phyloP scores from a whole-genome alignment of 37 sponge, comb jelly and placozoan species.

The Crambe crambe region DNA sequence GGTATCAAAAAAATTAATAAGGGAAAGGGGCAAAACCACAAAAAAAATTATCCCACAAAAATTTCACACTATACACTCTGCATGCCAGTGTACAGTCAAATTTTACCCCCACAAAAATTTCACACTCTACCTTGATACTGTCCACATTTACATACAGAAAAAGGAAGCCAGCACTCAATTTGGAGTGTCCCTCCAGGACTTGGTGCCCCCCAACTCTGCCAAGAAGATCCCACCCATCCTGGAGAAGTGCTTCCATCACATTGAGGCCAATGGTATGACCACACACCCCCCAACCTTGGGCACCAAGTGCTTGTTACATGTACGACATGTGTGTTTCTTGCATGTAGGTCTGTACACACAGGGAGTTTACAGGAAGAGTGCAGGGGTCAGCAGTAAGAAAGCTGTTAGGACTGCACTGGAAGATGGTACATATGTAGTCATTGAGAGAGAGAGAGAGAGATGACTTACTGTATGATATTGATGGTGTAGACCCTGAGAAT shows the following conservation, averaged over 20 bases:
- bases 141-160: background rate
- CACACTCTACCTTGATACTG: background rate
- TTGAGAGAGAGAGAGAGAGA: no score
- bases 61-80: background rate
- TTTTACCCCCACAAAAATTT: background rate
- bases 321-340: background rate
- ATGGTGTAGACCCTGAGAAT: conserved; percentile 56
- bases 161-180: conserved; percentile 36
- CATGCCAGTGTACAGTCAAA: no score
- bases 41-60: background rate
- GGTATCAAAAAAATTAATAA: no score
- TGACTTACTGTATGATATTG: background rate
- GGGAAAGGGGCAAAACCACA: no score
- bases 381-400: conserved; percentile 73
- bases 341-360: conserved; percentile 72
- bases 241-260: conserved; percentile 60
- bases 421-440: conserved; percentile 38
- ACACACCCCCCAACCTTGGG: no score
- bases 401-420: conserved; percentile 70
- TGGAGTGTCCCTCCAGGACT: conserved; percentile 58
- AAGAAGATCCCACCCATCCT: conserved; percentile 53
- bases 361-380: conserved; percentile 86
- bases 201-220: conserved; percentile 50
- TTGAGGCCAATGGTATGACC: conserved; percentile 69
- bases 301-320: no score